phyloP scores from a whole-genome alignment of 2,888 invertebrate genomes.

The Caenorhabditis zanzibari region DNA sequence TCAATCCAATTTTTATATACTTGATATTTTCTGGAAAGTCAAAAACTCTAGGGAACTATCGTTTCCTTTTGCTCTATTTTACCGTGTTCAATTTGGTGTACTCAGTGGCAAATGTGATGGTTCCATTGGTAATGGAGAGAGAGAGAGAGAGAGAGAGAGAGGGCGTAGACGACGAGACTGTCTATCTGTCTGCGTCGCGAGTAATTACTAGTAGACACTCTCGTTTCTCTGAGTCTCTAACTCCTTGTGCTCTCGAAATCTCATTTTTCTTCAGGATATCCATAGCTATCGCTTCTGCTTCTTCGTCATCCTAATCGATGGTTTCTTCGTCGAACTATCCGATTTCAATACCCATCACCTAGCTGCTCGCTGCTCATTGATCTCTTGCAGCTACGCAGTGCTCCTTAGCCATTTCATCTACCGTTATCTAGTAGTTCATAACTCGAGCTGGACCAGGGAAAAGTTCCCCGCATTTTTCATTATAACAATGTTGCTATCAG shows the following conservation, averaged over 20 bases:
- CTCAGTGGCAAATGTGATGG: background rate
- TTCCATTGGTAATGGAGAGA: background rate
- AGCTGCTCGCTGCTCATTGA: constrained; percentile 11
- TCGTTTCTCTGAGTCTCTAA: no score
- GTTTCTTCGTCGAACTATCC: constrained; percentile 23
- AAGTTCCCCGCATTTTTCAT: background rate
- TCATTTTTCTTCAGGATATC: background rate
- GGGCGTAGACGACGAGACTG: no score
- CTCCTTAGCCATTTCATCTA: constrained; percentile 33
- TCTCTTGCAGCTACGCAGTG: constrained; percentile 15
- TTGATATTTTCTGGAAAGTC: constrained; percentile 7
- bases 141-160: no score
- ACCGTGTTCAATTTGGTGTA: constrained; percentile 2
- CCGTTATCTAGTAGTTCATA: constrained; percentile 7
- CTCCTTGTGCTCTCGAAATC: no score
- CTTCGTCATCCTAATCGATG: constrained; percentile 20
- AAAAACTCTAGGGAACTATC: background rate
- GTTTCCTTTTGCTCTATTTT: background rate
- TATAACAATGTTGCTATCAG: background rate
- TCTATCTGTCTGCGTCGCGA: no score
- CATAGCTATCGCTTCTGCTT: constrained; percentile 22
- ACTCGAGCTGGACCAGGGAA: background rate
- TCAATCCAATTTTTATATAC: background rate
- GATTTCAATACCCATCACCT: constrained; percentile 1
- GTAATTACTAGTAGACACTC: no score